Conservation (phyloP, 2,113 vertebrate genomes). For the Pygoscelis antarcticus region DNA sequence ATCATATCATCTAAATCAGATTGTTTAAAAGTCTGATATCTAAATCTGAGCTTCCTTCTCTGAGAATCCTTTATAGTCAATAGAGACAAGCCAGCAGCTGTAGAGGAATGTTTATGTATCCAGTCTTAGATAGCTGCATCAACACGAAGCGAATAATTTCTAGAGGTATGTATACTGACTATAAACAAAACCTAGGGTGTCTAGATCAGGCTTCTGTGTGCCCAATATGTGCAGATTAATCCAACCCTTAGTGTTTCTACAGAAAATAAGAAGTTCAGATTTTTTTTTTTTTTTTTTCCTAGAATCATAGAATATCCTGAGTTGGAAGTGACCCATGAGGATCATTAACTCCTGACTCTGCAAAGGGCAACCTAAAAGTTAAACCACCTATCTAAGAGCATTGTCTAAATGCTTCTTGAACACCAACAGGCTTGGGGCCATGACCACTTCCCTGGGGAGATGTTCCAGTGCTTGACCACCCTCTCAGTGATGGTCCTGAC, state of each 20-base stretch:
- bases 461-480: neutral
- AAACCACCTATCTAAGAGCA: neutral
- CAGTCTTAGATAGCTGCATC: neutral
- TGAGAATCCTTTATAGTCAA: neutral
- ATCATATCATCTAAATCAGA: accelerated
- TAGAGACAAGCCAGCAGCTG: neutral
- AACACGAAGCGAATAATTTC: neutral
- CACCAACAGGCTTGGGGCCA: neutral
- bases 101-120: neutral
- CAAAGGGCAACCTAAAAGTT: neutral
- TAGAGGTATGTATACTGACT: neutral
- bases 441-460: neutral
- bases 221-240: neutral
- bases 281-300: neutral
- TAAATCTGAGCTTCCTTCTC: neutral
- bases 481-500: neutral
- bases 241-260: neutral
- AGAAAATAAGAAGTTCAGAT: neutral
- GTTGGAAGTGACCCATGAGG: neutral
- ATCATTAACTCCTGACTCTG: neutral
- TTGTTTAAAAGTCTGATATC: neutral
- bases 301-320: neutral
- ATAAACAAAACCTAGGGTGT: neutral
- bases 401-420: neutral
- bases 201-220: neutral